Evolutionary conservation across 2,113 vertebrate species (phyloP).

Genomic region (Aspidoscelis tigris): DNA sequence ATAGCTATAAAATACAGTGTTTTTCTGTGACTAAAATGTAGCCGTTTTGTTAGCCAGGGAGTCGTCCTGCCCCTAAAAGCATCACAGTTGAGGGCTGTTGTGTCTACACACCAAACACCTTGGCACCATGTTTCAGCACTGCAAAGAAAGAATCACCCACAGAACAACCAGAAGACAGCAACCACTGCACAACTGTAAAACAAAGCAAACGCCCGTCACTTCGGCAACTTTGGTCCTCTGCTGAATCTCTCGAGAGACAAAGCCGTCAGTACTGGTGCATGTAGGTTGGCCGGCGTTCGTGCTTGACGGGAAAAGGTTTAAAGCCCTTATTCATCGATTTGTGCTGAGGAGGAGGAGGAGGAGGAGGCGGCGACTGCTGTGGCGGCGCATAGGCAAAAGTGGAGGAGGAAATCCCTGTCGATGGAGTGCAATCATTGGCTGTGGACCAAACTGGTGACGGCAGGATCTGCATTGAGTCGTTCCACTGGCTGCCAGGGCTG

Average conservation of each 20-base stretch:
- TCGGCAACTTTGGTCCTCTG: conserved; percentile 61
- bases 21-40: conserved; percentile 70
- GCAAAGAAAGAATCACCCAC: conserved; percentile 10
- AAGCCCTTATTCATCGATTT: conserved; percentile 95
- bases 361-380: conserved; percentile 58
- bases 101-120: conserved; percentile 44
- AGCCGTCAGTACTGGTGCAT: conserved; percentile 91
- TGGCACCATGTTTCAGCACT: conserved; percentile 68
- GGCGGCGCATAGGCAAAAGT: conserved; percentile 87
- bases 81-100: conserved; percentile 71
- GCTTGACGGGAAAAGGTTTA: conserved; percentile 95
- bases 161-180: conserved; percentile 38
- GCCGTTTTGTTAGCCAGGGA: no score
- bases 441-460: conserved; percentile 94
- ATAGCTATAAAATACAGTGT: conserved; percentile 78
- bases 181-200: conserved; percentile 16
- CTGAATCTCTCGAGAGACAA: not conserved
- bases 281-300: conserved; percentile 93
- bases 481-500: conserved; percentile 91
- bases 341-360: conserved; percentile 83
- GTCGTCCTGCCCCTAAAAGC: conserved; percentile 55
- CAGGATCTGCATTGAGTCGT: conserved; percentile 93
- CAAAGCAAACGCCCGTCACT: accelerated
- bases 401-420: conserved; percentile 80
- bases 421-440: conserved; percentile 83